Conservation (phyloP, 1,140 invertebrate genomes). For the Pissodes strobi region DNA sequence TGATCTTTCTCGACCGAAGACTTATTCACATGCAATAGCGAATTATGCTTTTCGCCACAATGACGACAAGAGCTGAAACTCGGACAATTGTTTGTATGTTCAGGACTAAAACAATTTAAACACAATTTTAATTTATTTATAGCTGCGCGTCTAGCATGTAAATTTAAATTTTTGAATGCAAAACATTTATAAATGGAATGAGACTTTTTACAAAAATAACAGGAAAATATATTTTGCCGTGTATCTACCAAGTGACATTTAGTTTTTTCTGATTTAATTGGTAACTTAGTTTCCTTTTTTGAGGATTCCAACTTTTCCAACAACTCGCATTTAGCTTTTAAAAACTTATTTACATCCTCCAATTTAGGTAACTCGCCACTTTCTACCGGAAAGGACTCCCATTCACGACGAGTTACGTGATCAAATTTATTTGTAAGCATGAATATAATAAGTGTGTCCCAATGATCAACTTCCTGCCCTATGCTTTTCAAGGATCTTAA, state of each 20-base stretch:
- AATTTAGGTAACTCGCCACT: not conserved
- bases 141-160: not conserved
- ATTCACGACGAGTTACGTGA: not conserved
- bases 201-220: slow-evolving; percentile 12
- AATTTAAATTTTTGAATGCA: slow-evolving; percentile 5
- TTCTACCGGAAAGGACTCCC: not conserved
- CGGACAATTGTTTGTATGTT: not conserved
- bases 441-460: not conserved
- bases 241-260: no score
- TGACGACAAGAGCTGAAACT: not conserved
- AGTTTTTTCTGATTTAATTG: no score
- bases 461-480: not conserved
- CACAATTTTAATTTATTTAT: slow-evolving; percentile 6
- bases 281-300: no score
- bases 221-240: slow-evolving; percentile 8
- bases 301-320: slow-evolving; percentile 16
- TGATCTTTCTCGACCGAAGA: not conserved
- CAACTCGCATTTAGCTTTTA: slow-evolving; percentile 11
- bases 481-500: slow-evolving; percentile 3
- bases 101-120: slow-evolving; percentile 7
- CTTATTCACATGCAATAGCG: not conserved
- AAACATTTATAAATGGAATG: slow-evolving; percentile 14
- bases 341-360: slow-evolving; percentile 2
- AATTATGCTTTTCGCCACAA: slow-evolving; percentile 6
- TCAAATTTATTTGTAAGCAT: not conserved